These are phyloP conservation scores for Antechinus flavipes DNA, from an alignment of 2,113 vertebrate genomes.

Conservation along the genomic window DNA sequence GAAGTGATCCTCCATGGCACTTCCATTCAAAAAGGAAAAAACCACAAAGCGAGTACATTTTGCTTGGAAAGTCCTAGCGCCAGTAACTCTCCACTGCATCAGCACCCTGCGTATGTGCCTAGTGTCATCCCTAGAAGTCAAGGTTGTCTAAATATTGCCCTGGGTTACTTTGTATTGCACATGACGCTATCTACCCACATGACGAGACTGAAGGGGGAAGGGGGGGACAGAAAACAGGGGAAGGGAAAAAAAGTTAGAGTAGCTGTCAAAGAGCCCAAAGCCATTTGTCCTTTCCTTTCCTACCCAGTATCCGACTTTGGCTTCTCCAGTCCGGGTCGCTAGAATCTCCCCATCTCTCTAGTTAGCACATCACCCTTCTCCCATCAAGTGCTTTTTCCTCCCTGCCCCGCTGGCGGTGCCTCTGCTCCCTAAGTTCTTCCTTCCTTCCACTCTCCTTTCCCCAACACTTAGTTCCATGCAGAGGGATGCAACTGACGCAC, in stretches of 20 bases:
- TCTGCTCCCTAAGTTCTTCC: conserved; percentile 48
- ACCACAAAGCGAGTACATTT: not conserved
- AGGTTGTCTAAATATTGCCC: not conserved
- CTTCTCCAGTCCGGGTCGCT: not conserved
- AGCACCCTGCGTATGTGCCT: not conserved
- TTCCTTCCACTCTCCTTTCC: not conserved
- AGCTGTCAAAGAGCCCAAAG: conserved; percentile 45
- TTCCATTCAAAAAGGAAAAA: not conserved
- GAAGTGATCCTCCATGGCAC: not conserved
- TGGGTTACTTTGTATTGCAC: conserved; percentile 71
- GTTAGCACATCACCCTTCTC: not conserved
- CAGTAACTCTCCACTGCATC: not conserved
- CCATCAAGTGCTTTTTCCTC: not conserved
- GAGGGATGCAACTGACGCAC: conserved; percentile 81
- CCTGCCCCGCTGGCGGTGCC: conserved; percentile 23
- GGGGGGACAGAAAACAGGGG: conserved; percentile 42
- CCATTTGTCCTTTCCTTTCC: not conserved
- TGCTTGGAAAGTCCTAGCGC: not conserved
- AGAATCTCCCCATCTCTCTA: not conserved
- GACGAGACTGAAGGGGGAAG: conserved; percentile 55
- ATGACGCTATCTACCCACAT: conserved; percentile 76
- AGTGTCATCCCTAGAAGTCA: not conserved
- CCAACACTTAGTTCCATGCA: not conserved
- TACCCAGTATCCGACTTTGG: not conserved
- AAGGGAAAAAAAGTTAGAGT: conserved; percentile 77